Evolutionary conservation across 1,140 invertebrate species (phyloP), one percentile per base, ranked within the genome.

Genomic region (Brachionus asplanchnoidis): DNA sequence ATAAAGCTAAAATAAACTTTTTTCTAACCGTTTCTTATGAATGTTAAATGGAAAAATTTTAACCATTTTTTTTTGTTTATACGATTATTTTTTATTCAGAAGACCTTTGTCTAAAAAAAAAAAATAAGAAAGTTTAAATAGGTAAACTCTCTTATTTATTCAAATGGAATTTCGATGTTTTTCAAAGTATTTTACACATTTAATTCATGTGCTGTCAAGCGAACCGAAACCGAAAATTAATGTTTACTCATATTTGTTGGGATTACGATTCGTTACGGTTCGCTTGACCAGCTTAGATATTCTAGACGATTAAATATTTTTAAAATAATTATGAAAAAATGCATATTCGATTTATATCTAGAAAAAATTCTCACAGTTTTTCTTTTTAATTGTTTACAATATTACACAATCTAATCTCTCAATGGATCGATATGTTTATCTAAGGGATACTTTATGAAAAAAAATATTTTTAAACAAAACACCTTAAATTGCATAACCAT

Each of bases 151-250:
- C 17, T 60, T 60, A 60, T 60, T 60, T 46, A 36, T 36, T 46
- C 20, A 60, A 20, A 60, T 60, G 53, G 53, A 23, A 60, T 60
- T 60, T 60, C 53, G 53, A 68, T 68, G 32, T 68, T 40, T 28
- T 32, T 68, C 32, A 40, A 68, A 32, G 66, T 68, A 32, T 68
- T 68, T 68, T 32, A 68, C 66, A 68, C 66, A 68, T 68, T 68
- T 32, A 32, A 32, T 68, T 68, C 26, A 68, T 68, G 32, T 68
- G 26, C 6, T 68, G 53, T 60, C 53, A 68, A 68, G 32, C 32
- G 66, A 68, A 68, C 66, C 66, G 66, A 68, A 68, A 68, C 66
- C 26, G 66, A 68, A 68, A 36, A 32, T 68, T 68, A 32, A 68
- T 68, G 66, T 68, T 68, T 68, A 68, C 66, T 68, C 66, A 68